A percentile compares a stretch with the other conserved stretches of the same genome.
phyloP scores from a whole-genome alignment of 1,140 invertebrate species.

The Cepaea nemoralis region DNA sequence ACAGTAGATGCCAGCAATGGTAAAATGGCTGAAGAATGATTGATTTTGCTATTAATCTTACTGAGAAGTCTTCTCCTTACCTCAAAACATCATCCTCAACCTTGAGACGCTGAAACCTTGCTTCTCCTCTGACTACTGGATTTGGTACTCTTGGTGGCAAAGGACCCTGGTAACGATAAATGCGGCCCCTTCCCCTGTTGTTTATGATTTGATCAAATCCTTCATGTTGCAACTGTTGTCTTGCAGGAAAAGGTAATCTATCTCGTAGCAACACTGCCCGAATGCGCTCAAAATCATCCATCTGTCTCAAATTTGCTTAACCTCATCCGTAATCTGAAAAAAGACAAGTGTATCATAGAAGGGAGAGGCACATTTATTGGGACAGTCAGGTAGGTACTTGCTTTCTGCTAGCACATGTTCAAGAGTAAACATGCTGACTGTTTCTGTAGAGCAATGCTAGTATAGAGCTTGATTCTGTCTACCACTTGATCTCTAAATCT shows the following conservation, averaged over 20 bases:
- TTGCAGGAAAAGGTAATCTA: slow-evolving; percentile 7
- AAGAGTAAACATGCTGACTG: too few species aligned
- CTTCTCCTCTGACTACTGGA: slow-evolving; percentile 6
- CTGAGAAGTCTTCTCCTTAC: background rate
- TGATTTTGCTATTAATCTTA: background rate
- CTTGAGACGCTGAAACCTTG: slow-evolving; percentile 29
- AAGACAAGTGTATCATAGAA: too few species aligned
- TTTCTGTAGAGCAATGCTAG: too few species aligned
- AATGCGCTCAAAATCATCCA: slow-evolving; percentile 29
- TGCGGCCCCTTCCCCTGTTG: slow-evolving; percentile 8
- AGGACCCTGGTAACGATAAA: slow-evolving; percentile 21
- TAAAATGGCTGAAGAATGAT: slow-evolving; percentile 13
- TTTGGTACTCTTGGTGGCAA: background rate
- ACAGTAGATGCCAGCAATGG: background rate
- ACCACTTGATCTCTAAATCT: too few species aligned
- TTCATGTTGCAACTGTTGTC: slow-evolving; percentile 24
- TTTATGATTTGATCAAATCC: slow-evolving; percentile 24
- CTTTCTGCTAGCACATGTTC: too few species aligned
- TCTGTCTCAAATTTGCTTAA: background rate
- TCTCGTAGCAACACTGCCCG: slow-evolving; percentile 29
- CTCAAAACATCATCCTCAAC: slow-evolving; percentile 38
- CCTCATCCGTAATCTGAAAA: slow-evolving; percentile 19
- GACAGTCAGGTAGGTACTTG: too few species aligned
- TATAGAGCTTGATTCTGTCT: too few species aligned
- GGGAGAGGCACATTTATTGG: too few species aligned